Evolutionary conservation across 2,888 invertebrate species (phyloP), one percentile per base, ranked within the genome.

Genomic region (Trilocha varians): DNA sequence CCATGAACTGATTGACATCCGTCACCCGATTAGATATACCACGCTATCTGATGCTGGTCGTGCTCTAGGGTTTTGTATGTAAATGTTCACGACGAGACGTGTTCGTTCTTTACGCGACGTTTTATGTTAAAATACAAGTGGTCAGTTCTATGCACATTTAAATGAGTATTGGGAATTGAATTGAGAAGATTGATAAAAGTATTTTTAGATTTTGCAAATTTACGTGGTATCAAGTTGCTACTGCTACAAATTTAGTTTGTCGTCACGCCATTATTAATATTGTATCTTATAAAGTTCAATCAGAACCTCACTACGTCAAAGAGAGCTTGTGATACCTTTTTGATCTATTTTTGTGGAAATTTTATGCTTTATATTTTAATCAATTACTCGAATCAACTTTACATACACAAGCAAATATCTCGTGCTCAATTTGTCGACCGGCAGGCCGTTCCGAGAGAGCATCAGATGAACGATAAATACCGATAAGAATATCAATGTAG

Each of bases 21-120:
- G 66, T 71, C 73, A 56, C 51, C 61, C 56, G 73, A 82, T 83
- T 83, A 83, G 79, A 78, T 78, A 79, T 73, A 72, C 77, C 68
- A 67, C 65, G 70, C 65, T 75, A 76, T 78, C 76, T 56, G 54
- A 59, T 60, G 62, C 66, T 66, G 74, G 70, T 70, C 78, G 68
- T 71, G 70, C 65, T 57, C 47, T 59, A 53, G 50, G 62, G 74
- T 72, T 80, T 79, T 82, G 76, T 82, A 83, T 82, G 82, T 77
- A 79, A 80, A 83, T 83, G 68, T 56, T 51, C 52, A 60, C 60
- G 70, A 73, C 74, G 69, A 65, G 46, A 42, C 25, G 16, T 25
- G 42, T 15, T 44, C 8, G 25, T 25, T 25, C 25, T 25, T 25
- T 25, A 25, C 25, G 25, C 25, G n/a, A n/a, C n/a, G n/a, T 25